Evolutionary conservation across 2,797 vertebrate genomes (phyloP).

Genomic region (Somateria mollissima): DNA sequence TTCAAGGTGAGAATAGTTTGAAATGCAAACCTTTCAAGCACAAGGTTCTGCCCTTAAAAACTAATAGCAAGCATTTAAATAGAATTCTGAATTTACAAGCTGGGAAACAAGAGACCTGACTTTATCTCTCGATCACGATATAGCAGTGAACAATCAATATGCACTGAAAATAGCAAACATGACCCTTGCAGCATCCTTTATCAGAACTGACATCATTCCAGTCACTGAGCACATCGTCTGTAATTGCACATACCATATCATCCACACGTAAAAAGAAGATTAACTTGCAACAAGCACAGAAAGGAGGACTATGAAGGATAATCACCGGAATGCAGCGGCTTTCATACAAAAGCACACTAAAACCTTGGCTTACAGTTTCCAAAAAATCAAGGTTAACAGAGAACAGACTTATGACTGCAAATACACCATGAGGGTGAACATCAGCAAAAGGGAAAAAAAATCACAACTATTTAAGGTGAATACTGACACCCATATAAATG

Average conservation of each 20-base stretch:
- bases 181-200: neutral
- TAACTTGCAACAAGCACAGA: constrained; percentile 51
- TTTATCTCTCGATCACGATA: neutral
- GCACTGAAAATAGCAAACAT: neutral
- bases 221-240: neutral
- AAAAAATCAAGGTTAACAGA: neutral
- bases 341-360: constrained; percentile 48
- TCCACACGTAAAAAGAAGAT: constrained; percentile 50
- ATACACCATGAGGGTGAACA: neutral
- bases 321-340: constrained; percentile 38
- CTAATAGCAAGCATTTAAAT: neutral
- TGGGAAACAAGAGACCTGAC: neutral
- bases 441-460: neutral
- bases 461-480: neutral
- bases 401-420: neutral
- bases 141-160: neutral
- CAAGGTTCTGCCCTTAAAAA: neutral
- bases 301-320: constrained; percentile 64
- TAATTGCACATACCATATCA: constrained; percentile 17
- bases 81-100: neutral
- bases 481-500: neutral
- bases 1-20: fast-evolving
- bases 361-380: constrained; percentile 22
- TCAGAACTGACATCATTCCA: neutral
- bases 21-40: neutral